Conservation (phyloP, 2,888 invertebrate species). For the Aphrophora alni region DNA sequence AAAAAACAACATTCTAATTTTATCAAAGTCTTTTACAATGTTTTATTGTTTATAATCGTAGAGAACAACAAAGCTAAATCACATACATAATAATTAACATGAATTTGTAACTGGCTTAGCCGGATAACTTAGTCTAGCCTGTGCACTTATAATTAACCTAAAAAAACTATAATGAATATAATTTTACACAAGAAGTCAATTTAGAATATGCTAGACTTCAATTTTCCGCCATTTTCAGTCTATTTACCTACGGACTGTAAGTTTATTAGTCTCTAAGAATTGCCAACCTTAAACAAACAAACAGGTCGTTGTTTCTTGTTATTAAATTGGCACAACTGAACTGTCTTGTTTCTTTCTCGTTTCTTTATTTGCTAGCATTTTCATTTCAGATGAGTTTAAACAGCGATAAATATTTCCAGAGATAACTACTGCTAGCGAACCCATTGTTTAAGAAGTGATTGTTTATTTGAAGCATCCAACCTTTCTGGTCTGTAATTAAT, state of each 20-base stretch:
- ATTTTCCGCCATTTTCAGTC: not conserved
- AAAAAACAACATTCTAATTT: too few species aligned
- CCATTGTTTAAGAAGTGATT: constrained; percentile 1
- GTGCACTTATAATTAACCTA: not conserved
- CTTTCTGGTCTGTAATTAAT: not conserved
- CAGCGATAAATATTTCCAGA: not conserved
- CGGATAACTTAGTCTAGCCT: not conserved
- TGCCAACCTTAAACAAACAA: not conserved
- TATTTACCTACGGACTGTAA: not conserved
- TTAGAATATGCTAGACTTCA: not conserved
- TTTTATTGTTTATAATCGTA: too few species aligned
- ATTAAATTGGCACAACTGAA: too few species aligned
- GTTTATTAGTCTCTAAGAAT: not conserved
- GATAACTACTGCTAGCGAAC: not conserved
- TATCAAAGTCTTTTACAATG: too few species aligned
- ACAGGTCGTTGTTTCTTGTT: not conserved
- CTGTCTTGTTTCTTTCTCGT: not conserved
- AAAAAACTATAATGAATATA: not conserved
- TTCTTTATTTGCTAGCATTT: not conserved
- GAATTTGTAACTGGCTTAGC: too few species aligned
- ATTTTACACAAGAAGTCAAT: not conserved
- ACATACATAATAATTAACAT: too few species aligned
- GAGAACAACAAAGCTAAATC: too few species aligned
- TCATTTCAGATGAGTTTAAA: not conserved
- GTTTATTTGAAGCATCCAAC: not conserved